Conservation (phyloP, 2,888 invertebrate species). For the Drosophila parthenogenetica region DNA sequence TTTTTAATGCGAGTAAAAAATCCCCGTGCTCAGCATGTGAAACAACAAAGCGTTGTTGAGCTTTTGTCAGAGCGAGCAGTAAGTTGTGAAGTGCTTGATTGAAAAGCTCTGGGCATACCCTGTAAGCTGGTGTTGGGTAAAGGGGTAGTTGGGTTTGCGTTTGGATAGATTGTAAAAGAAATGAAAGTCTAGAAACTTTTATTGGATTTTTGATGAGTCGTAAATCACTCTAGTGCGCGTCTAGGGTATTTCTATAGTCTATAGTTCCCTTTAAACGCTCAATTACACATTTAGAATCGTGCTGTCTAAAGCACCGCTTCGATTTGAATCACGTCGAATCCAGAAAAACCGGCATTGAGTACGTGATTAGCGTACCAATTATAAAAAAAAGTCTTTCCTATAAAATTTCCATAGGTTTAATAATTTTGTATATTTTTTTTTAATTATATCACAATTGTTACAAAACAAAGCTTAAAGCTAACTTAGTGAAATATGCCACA, state of each 20-base stretch:
- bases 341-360: constrained; percentile 14
- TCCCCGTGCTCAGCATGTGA: constrained; percentile 55
- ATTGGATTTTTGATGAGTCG: too few species aligned
- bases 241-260: too few species aligned
- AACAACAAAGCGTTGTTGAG: constrained; percentile 28
- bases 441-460: constrained; percentile 51
- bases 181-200: too few species aligned
- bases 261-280: neutral
- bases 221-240: too few species aligned
- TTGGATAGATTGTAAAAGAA: too few species aligned
- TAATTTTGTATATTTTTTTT: constrained; percentile 11
- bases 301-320: constrained; percentile 3
- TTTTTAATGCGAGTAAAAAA: constrained; percentile 43
- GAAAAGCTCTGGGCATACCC: constrained; percentile 22
- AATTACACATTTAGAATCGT: constrained; percentile 7
- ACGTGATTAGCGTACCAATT: neutral
- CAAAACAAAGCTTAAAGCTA: constrained; percentile 42
- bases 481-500: constrained; percentile 54
- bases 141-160: neutral
- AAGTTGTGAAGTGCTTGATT: constrained; percentile 26
- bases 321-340: constrained; percentile 21
- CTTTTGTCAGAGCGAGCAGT: constrained; percentile 5
- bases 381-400: constrained; percentile 7
- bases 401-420: constrained; percentile 13
- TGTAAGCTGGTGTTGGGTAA: neutral